A percentile compares a stretch with the other conserved stretches of the same genome.
phyloP scores from a whole-genome alignment of 2,113 vertebrate species.

The Anarhynchus alexandrinus region DNA sequence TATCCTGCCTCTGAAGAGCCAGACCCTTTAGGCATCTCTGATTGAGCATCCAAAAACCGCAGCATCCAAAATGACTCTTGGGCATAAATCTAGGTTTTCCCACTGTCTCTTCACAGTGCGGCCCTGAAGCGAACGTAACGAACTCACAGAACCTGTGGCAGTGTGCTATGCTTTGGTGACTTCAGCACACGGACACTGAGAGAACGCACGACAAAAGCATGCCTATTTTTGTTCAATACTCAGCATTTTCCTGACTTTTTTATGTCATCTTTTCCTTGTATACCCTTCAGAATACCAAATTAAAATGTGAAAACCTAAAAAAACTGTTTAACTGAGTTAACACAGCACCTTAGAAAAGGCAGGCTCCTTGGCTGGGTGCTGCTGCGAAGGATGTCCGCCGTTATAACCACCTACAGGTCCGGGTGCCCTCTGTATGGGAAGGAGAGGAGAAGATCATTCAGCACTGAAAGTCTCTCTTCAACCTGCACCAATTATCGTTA shows the following conservation, averaged over 20 bases:
- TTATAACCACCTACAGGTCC: neutral
- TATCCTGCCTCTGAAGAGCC: neutral
- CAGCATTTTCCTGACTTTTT: neutral
- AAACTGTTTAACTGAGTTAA: neutral
- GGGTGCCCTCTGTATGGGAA: neutral
- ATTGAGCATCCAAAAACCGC: neutral
- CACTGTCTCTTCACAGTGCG: neutral
- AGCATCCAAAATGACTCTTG: neutral
- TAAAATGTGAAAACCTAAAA: neutral
- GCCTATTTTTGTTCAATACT: neutral
- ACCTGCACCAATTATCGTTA: neutral
- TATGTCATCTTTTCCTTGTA: neutral
- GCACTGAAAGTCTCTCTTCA: neutral
- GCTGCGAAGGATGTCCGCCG: neutral
- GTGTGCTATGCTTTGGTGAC: neutral
- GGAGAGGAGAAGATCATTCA: neutral
- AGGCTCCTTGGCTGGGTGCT: neutral
- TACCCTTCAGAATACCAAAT: neutral
- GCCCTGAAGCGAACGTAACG: neutral
- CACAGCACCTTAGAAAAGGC: neutral
- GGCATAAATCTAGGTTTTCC: neutral
- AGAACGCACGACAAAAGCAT: accelerated
- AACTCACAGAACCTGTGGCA: neutral
- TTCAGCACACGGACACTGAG: neutral
- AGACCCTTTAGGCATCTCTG: neutral